Base-by-base conservation (phyloP, 2,113 vertebrate species). In the Lepisosteus osseus region DNA sequence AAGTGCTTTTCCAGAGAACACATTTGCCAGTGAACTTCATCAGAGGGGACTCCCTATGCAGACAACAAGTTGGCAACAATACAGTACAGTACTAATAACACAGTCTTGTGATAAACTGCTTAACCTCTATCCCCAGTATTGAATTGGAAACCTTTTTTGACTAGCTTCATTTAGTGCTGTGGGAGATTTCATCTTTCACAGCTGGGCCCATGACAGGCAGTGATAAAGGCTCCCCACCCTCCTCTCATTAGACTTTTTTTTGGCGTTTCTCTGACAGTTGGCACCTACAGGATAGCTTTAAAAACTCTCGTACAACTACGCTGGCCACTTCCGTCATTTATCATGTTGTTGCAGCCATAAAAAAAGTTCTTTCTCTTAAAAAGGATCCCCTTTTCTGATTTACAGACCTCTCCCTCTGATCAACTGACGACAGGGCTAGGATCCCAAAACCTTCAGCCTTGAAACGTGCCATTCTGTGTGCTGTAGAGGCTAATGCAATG, bases 361-460 rank as follows among this genome's bases (percentile, higher is more conserved):
- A 63, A 63, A 59, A 81, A 83, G 69, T 77, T 79, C 72, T 42
- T 70, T 54, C 61, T 73, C 68, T 80, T 76, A 67, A 75, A 71
- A 81, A 76, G 74, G 84, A 82, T 71, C 76, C 69, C 82, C 80
- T 83, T 73, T 69, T 76, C 64, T 68, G 69, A 64, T 54, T 12
- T 3, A 76, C 76, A 71, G 79, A 81, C 73, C 85, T 78, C 83
- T 86, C 78, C 67, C 15, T 74, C 73, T 65, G 64, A 73, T 74
- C 70, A 77, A 61, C 67, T 64, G 75, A 84, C 79, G 76, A 86
- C 86, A 77, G 84, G 84, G 79, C 79, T 73, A 70, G 74, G 75
- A 56, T 80, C 67, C 67, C 67, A 54, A 67, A 70, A 72, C 79
- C 73, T 68, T 67, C 62, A 73, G 78, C 81, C 84, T 79, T 83